phyloP scores from a whole-genome alignment of 2,797 vertebrate genomes.

The Sebastes aleutianus region DNA sequence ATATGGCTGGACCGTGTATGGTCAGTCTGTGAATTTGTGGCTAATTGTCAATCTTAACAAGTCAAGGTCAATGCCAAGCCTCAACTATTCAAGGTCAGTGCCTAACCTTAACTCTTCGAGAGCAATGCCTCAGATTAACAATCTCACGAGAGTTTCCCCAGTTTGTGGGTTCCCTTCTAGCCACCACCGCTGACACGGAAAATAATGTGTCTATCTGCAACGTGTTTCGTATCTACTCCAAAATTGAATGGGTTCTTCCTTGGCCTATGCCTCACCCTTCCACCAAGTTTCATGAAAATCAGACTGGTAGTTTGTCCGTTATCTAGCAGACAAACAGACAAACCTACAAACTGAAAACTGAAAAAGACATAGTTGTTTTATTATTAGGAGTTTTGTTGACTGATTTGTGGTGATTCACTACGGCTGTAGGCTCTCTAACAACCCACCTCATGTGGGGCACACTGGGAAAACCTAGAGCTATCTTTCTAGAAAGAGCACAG shows the following conservation, averaged over 20 bases:
- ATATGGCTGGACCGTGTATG: too few relatives aligned
- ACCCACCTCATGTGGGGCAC: not conserved
- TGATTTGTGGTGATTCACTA: constrained; percentile 19
- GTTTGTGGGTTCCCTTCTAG: too few relatives aligned
- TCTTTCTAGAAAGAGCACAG: constrained; percentile 18
- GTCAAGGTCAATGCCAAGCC: too few relatives aligned
- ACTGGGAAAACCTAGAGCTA: constrained; percentile 11
- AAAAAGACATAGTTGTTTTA: constrained; percentile 4
- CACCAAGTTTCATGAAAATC: too few relatives aligned
- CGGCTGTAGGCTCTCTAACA: constrained; percentile 24
- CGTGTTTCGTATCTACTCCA: not conserved
- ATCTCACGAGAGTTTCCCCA: too few relatives aligned
- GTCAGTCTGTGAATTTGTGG: too few relatives aligned
- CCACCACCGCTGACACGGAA: too few relatives aligned
- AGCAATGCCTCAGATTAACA: too few relatives aligned
- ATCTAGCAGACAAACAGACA: not conserved
- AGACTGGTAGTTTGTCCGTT: not conserved
- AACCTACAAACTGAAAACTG: not conserved
- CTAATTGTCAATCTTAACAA: too few relatives aligned
- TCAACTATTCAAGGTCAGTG: too few relatives aligned
- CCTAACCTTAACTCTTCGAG: too few relatives aligned
- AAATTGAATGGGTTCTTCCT: not conserved
- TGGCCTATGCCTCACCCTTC: not conserved
- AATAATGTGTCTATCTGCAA: too few relatives aligned
- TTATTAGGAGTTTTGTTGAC: not conserved